A percentile compares a stretch with the other conserved stretches of the same genome.
Evolutionary conservation across 2,113 vertebrate species (phyloP).

Genomic region (Nycticebus coucang): DNA sequence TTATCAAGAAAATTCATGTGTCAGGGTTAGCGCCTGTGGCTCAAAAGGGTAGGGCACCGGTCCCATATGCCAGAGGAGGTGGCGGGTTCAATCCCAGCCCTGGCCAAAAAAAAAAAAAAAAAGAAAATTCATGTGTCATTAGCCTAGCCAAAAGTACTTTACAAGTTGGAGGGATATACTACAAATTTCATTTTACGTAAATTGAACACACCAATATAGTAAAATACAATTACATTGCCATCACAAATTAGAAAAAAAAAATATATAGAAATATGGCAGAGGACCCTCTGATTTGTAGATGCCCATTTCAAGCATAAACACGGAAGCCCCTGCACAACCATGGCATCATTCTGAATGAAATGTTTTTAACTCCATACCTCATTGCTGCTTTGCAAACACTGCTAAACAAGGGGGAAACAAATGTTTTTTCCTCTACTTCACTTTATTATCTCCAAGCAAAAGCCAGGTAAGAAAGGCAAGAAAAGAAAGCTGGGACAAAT

Average conservation of each 20-base stretch:
- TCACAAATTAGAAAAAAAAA: not conserved
- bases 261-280: not conserved
- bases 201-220: not conserved
- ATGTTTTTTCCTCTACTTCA: not conserved
- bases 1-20: not conserved
- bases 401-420: not conserved
- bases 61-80: too few relatives aligned
- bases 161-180: not conserved
- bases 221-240: not conserved
- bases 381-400: not conserved
- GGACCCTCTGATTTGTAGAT: not conserved
- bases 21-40: too few relatives aligned
- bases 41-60: too few relatives aligned
- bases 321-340: not conserved
- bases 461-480: not conserved
- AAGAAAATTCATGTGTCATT: not conserved
- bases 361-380: not conserved
- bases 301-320: not conserved
- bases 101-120: too few relatives aligned
- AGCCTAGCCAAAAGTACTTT: not conserved
- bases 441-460: not conserved
- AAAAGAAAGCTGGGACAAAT: not conserved
- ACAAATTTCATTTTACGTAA: not conserved
- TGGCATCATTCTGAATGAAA: not conserved
- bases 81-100: too few relatives aligned